A percentile compares a stretch with the other conserved stretches of the same genome.
These are phyloP conservation scores for Empidonax traillii DNA, from an alignment of 2,113 vertebrate genomes.

Conservation along the genomic window DNA sequence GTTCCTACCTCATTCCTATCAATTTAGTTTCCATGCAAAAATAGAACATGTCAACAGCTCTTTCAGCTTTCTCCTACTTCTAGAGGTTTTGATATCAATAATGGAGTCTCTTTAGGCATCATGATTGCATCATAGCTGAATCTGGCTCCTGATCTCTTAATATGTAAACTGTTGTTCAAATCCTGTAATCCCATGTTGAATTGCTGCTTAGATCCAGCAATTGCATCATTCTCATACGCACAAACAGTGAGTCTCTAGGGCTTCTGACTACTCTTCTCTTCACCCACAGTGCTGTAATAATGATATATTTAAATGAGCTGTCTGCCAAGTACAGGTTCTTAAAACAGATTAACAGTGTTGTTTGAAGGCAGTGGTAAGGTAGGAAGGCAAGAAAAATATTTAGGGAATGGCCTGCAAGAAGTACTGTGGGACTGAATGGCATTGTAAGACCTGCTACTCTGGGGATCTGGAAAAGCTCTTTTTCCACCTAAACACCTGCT, in stretches of 20 bases:
- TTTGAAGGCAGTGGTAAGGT: constrained; percentile 53
- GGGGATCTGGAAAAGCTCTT: constrained; percentile 45
- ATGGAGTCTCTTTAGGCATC: background rate
- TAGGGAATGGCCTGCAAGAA: constrained; percentile 30
- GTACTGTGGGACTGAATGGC: background rate
- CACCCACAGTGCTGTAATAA: constrained; percentile 71
- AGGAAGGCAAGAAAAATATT: constrained; percentile 29
- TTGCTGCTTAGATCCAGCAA: constrained; percentile 75
- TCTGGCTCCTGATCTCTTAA: constrained; percentile 38
- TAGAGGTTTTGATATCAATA: background rate
- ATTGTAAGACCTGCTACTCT: constrained; percentile 10
- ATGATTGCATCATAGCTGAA: background rate
- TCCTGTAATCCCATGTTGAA: constrained; percentile 70
- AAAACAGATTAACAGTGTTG: constrained; percentile 51
- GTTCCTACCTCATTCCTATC: background rate
- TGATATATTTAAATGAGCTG: constrained; percentile 74
- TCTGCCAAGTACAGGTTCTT: constrained; percentile 57
- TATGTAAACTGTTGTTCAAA: constrained; percentile 59
- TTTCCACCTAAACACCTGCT: constrained; percentile 41
- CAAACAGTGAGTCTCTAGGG: constrained; percentile 79
- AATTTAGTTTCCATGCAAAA: background rate
- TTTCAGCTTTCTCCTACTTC: background rate
- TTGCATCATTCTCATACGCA: constrained; percentile 81
- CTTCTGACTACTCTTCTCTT: constrained; percentile 69
- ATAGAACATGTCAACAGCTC: background rate